phyloP scores from a whole-genome alignment of 2,113 vertebrate genomes.

The Phocoena sinus region DNA sequence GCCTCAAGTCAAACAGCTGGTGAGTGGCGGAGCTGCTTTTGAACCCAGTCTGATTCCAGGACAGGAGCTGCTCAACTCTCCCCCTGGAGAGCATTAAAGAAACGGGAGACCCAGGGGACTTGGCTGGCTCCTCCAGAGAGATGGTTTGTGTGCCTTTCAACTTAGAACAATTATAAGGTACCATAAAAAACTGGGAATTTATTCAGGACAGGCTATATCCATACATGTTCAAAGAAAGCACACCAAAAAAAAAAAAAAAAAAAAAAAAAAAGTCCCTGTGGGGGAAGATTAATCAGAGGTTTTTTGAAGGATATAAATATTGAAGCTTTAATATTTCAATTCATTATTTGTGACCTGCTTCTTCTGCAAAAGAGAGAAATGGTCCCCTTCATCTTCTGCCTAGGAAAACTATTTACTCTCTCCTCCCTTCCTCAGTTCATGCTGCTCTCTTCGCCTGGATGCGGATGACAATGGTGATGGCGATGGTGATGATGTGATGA shows the following conservation, averaged over 20 bases:
- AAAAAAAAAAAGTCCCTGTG: background rate
- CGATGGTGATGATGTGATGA: background rate
- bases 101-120: background rate
- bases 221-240: background rate
- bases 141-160: background rate
- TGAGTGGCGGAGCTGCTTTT: background rate
- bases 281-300: background rate
- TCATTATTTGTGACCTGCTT: slow-evolving; percentile 45
- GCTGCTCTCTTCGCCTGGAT: background rate
- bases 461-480: background rate
- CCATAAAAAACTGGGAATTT: background rate
- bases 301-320: slow-evolving; percentile 48
- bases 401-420: background rate
- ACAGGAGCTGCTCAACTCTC: background rate
- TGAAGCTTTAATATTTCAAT: slow-evolving; percentile 44
- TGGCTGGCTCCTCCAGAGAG: background rate
- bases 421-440: background rate
- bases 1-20: background rate
- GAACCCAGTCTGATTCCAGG: background rate
- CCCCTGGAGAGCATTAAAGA: background rate
- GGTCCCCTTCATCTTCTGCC: background rate
- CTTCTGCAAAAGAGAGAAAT: slow-evolving; percentile 24
- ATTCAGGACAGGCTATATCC: background rate
- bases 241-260: background rate
- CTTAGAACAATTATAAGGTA: slow-evolving; percentile 33